Evolutionary conservation across 2,797 vertebrate species (phyloP), one percentile per base, ranked within the genome.

Genomic region (Coluber constrictor): DNA sequence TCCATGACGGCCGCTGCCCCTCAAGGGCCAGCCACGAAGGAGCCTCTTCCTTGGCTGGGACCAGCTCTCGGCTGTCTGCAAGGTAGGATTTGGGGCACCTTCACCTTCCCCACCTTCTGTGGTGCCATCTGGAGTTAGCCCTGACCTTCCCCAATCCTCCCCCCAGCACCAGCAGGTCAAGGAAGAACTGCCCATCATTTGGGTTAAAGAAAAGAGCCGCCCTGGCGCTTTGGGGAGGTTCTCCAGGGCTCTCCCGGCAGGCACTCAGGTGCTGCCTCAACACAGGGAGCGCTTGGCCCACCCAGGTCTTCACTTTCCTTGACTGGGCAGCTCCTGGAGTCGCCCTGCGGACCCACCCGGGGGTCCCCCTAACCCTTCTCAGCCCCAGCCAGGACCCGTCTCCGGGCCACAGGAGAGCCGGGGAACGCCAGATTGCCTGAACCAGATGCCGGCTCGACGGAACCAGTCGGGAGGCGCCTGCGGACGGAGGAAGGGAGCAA

Each of bases 1-100:
- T 95, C 96, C 92, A 79, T 79, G 9, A 87, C 88, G 79, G 93
- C 23, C 4, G 2, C 23, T 9, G 56, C 20, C 37, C 59, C 47
- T 57, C 47, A 27, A 57, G 6, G 16, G 29, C 27, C 57, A 3
- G 1, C 1, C 10, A 12, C 4, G 1, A n/a, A 51, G 32, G 43
- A 18, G 29, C 29, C 13, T 66, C 43, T 32, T 56, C 13, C 18
- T 86, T 51, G 74, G 25, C 32, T 3, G 4, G 25, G 37, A 91
- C 37, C 27, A 10, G 9, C 37, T 43, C 74, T 43, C 7, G 3
- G 32, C 70, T 43, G 32, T 32, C 32, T 43, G 32, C 32, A 43
- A 43, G 70, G 32, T 8, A 79, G 18, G 8, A 43, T 20, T 43
- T 8, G 4, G 74, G 32, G 32, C 70, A 23, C 74, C 70, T 37